phyloP scores from a whole-genome alignment of 2,113 vertebrate genomes.

The Chaetura pelagica region DNA sequence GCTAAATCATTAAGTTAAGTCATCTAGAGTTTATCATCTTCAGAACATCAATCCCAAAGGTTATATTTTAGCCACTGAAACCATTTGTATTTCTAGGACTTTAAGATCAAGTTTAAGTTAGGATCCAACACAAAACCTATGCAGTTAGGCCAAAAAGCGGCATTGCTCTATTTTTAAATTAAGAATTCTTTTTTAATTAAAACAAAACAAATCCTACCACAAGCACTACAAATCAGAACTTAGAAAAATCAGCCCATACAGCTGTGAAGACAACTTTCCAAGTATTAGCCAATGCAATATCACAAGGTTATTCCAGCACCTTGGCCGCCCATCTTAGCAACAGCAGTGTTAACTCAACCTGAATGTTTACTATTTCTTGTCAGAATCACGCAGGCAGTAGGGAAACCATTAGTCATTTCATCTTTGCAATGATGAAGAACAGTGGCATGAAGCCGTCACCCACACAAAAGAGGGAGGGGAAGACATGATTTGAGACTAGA shows the following conservation, averaged over 20 bases:
- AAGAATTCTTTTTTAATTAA: not conserved
- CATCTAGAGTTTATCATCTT: not conserved
- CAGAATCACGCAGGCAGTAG: not conserved
- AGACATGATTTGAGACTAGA: not conserved
- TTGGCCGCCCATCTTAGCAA: not conserved
- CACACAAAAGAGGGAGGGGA: not conserved
- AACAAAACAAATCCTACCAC: not conserved
- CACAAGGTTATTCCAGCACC: constrained; percentile 2
- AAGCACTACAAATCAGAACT: not conserved
- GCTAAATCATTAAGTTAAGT: not conserved
- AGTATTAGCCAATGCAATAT: not conserved
- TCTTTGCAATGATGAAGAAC: not conserved
- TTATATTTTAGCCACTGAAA: not conserved
- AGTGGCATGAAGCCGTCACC: not conserved
- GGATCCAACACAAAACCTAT: not conserved
- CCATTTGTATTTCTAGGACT: not conserved
- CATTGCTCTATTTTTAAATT: not conserved
- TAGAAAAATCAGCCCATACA: not conserved
- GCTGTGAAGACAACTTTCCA: not conserved
- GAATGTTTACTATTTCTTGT: constrained; percentile 45
- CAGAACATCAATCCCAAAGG: not conserved
- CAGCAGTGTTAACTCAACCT: not conserved
- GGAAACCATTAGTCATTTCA: constrained; percentile 43
- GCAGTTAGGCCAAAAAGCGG: not conserved
- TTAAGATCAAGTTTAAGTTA: not conserved